Evolutionary conservation across 2,797 vertebrate genomes (phyloP), one percentile per base, ranked within the genome.

Genomic region (Rallus crepitans): DNA sequence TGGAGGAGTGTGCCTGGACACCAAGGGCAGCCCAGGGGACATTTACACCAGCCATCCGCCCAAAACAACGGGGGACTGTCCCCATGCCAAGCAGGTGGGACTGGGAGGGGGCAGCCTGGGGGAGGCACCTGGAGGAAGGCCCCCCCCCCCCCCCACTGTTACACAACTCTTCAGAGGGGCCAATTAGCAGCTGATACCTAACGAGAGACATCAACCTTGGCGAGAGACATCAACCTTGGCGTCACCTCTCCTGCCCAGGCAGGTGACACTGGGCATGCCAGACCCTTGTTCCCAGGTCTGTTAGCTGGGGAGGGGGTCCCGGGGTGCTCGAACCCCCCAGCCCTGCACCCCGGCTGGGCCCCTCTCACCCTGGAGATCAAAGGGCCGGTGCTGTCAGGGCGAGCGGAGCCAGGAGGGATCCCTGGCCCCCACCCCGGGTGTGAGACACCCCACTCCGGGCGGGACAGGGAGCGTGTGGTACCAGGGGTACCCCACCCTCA

Each of bases 101-200:
- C 17, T 0, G 6, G 65, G 10, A 53, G 23, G 52, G 52, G 23
- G 33, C 33, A 37, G 27, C 23, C 3, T 42, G 12, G 69, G 45
- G 79, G 17, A 18, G 30, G 30, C 48, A 37, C 4, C 16, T 6
- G 31, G 11, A 13, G 11, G 24, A 42, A 73, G 9, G 35, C 8
- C 11, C 10, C 7, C 12, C 6, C 6, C 4, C 20, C 0, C 47
- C 21, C 23, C 23, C 48, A 52, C 4, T 5, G 31, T 6, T 16
- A 11, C 45, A 39, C 8, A 28, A 12, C 68, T 35, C 1, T 17
- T 30, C 73, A 66, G 18, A 83, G n/a, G 30, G 28, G 48, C 3
- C 66, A 84, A 35, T 84, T 21, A 71, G 63, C 11, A 25, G 66
- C 65, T 27, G 73, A 31, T 7, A 17, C 61, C 35, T 16, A 27